Percentiles rank a stretch among this genome's conserved stretches.
phyloP scores from a whole-genome alignment of 2,797 vertebrate species.

The Sylvia borin region DNA sequence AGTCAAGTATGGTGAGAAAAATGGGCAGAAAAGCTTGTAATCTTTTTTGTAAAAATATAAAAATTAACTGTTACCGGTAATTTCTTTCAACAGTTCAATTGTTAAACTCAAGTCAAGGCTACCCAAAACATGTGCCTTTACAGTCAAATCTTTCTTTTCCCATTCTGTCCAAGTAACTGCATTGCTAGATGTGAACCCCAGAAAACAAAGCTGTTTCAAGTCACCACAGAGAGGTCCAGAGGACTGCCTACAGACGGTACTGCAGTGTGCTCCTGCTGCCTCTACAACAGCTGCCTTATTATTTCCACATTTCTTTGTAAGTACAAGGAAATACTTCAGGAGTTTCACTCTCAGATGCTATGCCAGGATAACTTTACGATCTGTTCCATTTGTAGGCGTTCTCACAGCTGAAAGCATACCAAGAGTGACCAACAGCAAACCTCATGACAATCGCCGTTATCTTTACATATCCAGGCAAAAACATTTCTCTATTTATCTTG shows the following conservation, averaged over 20 bases:
- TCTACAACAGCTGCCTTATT: slow-evolving; percentile 49
- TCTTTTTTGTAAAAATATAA: neutral
- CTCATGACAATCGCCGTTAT: neutral
- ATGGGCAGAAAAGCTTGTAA: neutral
- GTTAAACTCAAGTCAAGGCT: neutral
- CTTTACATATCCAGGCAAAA: neutral
- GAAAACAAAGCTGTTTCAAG: neutral
- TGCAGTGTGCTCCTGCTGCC: neutral
- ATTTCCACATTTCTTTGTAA: slow-evolving; percentile 48
- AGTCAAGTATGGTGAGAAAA: neutral
- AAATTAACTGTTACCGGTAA: neutral
- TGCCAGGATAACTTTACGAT: slow-evolving; percentile 37
- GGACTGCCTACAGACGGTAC: neutral
- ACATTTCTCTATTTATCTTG: neutral
- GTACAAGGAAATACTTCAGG: slow-evolving; percentile 28
- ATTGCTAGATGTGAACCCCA: neutral
- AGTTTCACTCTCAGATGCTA: slow-evolving; percentile 35
- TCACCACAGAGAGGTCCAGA: neutral
- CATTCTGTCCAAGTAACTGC: neutral
- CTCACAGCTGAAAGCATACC: slow-evolving; percentile 40
- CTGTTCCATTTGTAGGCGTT: slow-evolving; percentile 47
- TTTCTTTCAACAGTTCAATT: neutral
- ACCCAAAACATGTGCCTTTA: neutral
- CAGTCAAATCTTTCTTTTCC: neutral
- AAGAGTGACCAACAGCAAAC: neutral